phyloP scores from a whole-genome alignment of 2,797 vertebrate species.

The Hylomyscus alleni region DNA sequence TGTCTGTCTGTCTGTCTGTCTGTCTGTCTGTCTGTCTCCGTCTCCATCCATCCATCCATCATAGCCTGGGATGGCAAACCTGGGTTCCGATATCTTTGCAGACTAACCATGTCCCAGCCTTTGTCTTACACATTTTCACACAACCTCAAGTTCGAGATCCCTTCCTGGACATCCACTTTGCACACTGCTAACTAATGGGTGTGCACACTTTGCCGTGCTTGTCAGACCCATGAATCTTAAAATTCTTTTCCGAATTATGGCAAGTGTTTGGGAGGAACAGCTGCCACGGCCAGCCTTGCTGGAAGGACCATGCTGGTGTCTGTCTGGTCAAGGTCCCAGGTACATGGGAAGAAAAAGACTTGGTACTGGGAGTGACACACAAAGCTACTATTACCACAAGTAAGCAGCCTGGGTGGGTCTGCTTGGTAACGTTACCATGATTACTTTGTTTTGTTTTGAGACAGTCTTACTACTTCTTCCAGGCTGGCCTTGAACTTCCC shows the following conservation, averaged over 20 bases:
- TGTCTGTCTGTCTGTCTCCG: not conserved
- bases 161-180: not conserved
- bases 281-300: not conserved
- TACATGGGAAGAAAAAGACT: not conserved
- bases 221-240: not conserved
- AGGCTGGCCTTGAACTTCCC: not conserved
- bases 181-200: not conserved
- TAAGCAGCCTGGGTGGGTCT: not conserved
- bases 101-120: not conserved
- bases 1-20: too few relatives aligned
- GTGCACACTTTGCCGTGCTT: fast-evolving
- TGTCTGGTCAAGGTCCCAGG: not conserved
- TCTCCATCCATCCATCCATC: not conserved
- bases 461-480: not conserved
- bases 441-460: not conserved
- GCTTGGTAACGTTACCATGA: not conserved
- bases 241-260: not conserved
- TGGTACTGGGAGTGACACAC: not conserved
- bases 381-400: not conserved
- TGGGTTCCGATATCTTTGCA: not conserved
- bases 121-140: not conserved
- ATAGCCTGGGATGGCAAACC: not conserved
- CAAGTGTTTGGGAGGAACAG: not conserved
- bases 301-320: not conserved
- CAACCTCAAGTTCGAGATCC: not conserved